phyloP scores from a whole-genome alignment of 2,888 invertebrate genomes.

The Hemaris fuciformis region DNA sequence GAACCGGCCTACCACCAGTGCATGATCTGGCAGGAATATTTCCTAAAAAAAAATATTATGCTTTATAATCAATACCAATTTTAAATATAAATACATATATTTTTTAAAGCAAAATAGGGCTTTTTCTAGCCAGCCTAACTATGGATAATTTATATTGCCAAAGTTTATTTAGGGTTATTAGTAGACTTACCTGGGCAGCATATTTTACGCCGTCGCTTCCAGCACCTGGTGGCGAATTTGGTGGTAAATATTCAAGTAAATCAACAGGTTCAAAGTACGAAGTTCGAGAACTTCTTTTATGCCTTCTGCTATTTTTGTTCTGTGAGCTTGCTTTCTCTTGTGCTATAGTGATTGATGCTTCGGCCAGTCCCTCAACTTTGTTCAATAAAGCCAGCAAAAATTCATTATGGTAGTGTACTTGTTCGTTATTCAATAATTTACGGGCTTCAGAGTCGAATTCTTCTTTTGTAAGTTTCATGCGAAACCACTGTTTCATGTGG shows the following conservation, averaged over 20 bases:
- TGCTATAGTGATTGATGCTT: constrained; percentile 65
- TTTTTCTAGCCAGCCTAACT: no score
- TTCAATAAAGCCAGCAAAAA: constrained; percentile 90
- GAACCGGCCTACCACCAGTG: constrained; percentile 90
- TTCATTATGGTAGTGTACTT: constrained; percentile 91
- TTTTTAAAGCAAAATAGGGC: no score
- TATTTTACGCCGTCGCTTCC: constrained; percentile 77
- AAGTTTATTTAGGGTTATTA: no score
- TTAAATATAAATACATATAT: no score
- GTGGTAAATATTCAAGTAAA: constrained; percentile 80
- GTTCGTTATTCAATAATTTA: constrained; percentile 85
- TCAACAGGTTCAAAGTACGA: constrained; percentile 83
- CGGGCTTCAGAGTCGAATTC: constrained; percentile 92
- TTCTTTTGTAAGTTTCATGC: constrained; percentile 88
- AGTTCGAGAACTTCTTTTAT: constrained; percentile 78
- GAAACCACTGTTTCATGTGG: constrained; percentile 89
- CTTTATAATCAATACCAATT: not conserved
- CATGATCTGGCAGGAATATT: constrained; percentile 90
- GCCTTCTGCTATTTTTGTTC: constrained; percentile 68
- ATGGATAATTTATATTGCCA: no score
- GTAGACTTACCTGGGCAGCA: constrained; percentile 65
- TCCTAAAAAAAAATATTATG: constrained; percentile 74
- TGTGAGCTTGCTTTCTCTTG: constrained; percentile 70
- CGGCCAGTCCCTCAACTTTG: constrained; percentile 84
- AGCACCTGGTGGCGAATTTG: constrained; percentile 77